Evolutionary conservation across 2,888 invertebrate species (phyloP).

Genomic region (Andrena haemorrhoa): DNA sequence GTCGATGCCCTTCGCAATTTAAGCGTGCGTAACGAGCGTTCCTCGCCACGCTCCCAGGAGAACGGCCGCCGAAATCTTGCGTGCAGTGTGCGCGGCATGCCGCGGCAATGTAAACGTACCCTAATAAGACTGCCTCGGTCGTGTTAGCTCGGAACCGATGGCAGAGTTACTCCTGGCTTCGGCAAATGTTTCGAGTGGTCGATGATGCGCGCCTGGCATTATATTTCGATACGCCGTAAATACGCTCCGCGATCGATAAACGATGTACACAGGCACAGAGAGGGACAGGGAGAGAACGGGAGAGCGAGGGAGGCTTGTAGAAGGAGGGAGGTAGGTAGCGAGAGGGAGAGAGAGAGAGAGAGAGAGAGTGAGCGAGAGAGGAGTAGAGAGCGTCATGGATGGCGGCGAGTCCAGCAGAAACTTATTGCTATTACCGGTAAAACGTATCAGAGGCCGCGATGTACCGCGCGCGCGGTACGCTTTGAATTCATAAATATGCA

Average conservation of each 20-base stretch:
- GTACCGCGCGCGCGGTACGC: conserved; percentile 58
- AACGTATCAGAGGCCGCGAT: conserved; percentile 64
- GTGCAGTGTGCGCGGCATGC: background rate
- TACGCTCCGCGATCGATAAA: conserved; percentile 72
- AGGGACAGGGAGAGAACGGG: background rate
- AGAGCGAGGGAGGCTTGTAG: background rate
- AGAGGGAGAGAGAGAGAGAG: background rate
- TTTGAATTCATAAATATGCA: conserved; percentile 74
- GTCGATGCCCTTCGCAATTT: background rate
- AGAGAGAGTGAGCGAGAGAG: background rate
- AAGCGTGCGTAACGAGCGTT: background rate
- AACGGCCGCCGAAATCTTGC: background rate
- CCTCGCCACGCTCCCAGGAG: background rate
- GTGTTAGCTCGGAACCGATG: conserved; percentile 28
- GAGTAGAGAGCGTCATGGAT: conserved; percentile 44
- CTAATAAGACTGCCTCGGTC: conserved; percentile 33
- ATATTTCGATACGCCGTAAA: conserved; percentile 71
- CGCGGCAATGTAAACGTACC: conserved; percentile 23
- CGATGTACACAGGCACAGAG: conserved; percentile 55
- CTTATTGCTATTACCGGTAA: conserved; percentile 71
- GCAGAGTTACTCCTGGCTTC: conserved; percentile 16
- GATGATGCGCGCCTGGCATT: conserved; percentile 58
- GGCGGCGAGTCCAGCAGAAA: conserved; percentile 65
- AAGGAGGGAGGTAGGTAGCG: background rate
- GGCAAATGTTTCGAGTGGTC: conserved; percentile 63